Percentiles rank a stretch among this genome's conserved stretches.
Evolutionary conservation across 2,888 invertebrate species (phyloP).

Genomic region (Emmelina monodactyla): DNA sequence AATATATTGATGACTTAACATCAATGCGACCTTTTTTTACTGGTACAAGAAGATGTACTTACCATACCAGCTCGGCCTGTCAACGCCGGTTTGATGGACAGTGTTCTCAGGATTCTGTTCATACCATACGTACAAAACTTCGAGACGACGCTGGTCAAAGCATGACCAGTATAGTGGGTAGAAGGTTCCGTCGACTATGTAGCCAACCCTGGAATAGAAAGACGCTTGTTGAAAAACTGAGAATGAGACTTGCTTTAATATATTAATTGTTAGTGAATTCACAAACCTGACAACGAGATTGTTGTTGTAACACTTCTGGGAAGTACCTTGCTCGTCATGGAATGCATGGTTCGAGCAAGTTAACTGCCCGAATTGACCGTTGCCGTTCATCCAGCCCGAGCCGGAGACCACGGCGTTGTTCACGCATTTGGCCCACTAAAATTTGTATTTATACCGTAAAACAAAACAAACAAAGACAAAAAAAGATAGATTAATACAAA

Average conservation of each 20-base stretch:
- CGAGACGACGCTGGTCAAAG: constrained; percentile 53
- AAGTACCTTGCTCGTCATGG: constrained; percentile 42
- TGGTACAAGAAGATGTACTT: constrained; percentile 15
- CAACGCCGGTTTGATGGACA: constrained; percentile 50
- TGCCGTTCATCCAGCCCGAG: constrained; percentile 36
- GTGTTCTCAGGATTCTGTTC: constrained; percentile 49
- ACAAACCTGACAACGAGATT: constrained; percentile 51
- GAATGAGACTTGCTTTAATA: too few relatives aligned
- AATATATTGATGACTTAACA: too few relatives aligned
- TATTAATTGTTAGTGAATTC: too few relatives aligned
- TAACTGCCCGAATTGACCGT: constrained; percentile 38
- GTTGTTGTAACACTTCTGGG: constrained; percentile 41
- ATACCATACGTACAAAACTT: constrained; percentile 60
- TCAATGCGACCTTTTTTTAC: too few relatives aligned
- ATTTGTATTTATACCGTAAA: too few relatives aligned
- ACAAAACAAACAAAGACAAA: too few relatives aligned
- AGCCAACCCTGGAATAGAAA: constrained; percentile 50
- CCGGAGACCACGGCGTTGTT: constrained; percentile 32
- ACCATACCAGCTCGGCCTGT: constrained; percentile 54
- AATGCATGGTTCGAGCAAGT: constrained; percentile 40
- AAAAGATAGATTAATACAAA: too few relatives aligned
- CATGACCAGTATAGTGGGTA: constrained; percentile 59
- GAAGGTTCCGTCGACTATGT: constrained; percentile 46
- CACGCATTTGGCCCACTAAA: constrained; percentile 39
- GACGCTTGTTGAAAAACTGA: not conserved